Base-by-base conservation (phyloP, 2,797 vertebrate species). In the Petrocephalus schoutedeni region DNA sequence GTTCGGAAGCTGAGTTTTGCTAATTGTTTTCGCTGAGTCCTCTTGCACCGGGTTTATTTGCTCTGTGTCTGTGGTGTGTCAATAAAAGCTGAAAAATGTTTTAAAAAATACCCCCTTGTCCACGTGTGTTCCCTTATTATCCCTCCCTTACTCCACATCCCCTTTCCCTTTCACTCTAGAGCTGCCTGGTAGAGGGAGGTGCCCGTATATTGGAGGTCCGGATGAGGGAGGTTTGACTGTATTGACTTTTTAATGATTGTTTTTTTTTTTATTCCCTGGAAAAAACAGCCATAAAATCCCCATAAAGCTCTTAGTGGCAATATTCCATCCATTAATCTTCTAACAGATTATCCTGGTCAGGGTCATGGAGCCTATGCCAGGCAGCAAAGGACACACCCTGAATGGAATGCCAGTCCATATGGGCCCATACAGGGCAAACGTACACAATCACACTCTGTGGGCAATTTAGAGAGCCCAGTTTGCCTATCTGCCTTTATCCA, bases 261-360 rank as follows among this genome's bases (percentile, higher is more conserved):
- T 56, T n/a, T 74, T 74, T 71, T 77, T 80, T 80, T 21, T n/a
- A 80, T 80, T 49, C 74, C 41, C 41, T 3, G 41, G 74, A 80
- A 49, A 80, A 80, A 80, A 21, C 5, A 49, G 67, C 1, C 74
- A 80, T 80, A 21, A 80, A 49, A 80, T 49, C 74, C 56, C 74
- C 74, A 49, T 80, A 80, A 80, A n/a, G 41, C 41, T 80, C 74
- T 80, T 80, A 80, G 74, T 19, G 67, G 14, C 67, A 74, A 74
- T 74, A 74, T 74, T 74, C 67, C 67, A 74, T 74, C 67, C 67
- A 74, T 74, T 74, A 74, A 74, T 74, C 67, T 74, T 74, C 67
- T 41, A 41, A 74, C 67, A 74, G 67, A 74, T 74, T 74, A 74
- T 74, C 67, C 67, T 74, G 67, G 36, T 41, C 67, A 74, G 67